Base-by-base conservation (phyloP, 2,113 vertebrate species). In the Pterocles orientalis region DNA sequence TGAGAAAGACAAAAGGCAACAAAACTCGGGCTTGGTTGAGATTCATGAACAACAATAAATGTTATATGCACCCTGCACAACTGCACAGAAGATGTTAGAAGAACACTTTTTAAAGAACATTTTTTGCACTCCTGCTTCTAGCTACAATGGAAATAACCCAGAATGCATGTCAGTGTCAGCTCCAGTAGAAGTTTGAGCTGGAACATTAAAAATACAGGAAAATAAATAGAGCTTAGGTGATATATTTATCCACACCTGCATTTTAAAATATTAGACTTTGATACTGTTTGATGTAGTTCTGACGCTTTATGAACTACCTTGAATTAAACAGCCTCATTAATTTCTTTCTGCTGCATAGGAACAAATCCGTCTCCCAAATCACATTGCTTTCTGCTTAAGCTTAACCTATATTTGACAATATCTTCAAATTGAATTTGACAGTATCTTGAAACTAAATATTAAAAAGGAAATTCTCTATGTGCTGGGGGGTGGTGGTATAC, bases 71-170 rank as follows among this genome's bases (percentile, higher is more conserved):
- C 48, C 83, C 73, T 84, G 69, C 13, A 71, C 69, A 69, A 79
- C 36, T 70, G 57, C 57, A 68, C 80, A 86, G 76, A 60, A 86
- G 54, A 86, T 45, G 76, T 53, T 68, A 71, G 29, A 91, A 69
- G 79, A 92, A 76, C 45, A 43, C 36, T 39, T 68, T 50, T 88
- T 91, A 56, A 85, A 83, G 78, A 88, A 34, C 36, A 65, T 92
- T 95, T 93, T 71, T 81, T 83, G 25, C 23, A 24, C 65, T 95
- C 57, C 24, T 93, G 62, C 66, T 95, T 94, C 73, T 88, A 92
- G 64, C 11, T 66, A 91, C 95, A 83, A 68, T 39, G 60, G 21
- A 70, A 88, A 80, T 21, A 88, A 54, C 26, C 29, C 73, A 53
- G 56, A 66, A 92, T 14, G 2, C 19, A 94, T 50, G 75, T 36